phyloP scores from a whole-genome alignment of 92 coral and sea anemone genomes.

The Pocillopora meandrina region DNA sequence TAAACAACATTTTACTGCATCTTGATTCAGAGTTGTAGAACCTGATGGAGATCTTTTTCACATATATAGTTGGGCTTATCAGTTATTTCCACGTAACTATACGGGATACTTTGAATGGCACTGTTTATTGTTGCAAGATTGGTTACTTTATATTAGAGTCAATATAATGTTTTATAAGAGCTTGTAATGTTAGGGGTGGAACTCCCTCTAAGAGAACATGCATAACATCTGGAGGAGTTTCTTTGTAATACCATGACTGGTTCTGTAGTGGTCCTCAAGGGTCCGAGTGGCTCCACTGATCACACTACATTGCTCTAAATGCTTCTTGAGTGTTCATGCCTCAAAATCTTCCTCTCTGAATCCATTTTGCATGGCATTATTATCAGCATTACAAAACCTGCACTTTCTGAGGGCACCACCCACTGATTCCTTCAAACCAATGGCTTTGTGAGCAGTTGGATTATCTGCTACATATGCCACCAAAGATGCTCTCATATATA shows the following conservation, averaged over 20 bases:
- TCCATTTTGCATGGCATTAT: conserved; percentile 37
- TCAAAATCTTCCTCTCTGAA: conserved; percentile 57
- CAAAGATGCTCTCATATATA: not conserved
- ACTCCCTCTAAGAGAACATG: conserved; percentile 69
- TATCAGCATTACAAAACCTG: conserved; percentile 52
- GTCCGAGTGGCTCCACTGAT: conserved; percentile 18
- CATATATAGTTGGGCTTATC: conserved; percentile 47
- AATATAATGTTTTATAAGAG: conserved; percentile 40
- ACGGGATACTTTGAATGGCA: conserved; percentile 31
- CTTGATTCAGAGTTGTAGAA: conserved; percentile 9
- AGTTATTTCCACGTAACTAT: conserved; percentile 46
- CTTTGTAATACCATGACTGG: conserved; percentile 64
- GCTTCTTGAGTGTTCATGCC: conserved; percentile 33
- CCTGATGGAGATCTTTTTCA: conserved; percentile 4
- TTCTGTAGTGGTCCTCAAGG: conserved; percentile 45
- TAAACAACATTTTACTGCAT: not conserved
- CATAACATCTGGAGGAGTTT: conserved; percentile 72
- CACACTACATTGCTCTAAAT: conserved; percentile 35
- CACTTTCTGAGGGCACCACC: conserved; percentile 51
- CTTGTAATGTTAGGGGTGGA: conserved; percentile 58
- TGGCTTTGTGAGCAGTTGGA: conserved; percentile 44
- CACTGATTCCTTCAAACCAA: conserved; percentile 55
- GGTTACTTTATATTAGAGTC: conserved; percentile 31
- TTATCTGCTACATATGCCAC: conserved; percentile 49
- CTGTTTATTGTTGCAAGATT: conserved; percentile 43